Conservation (phyloP, 2,888 invertebrate species). For the Pollenia amentaria region DNA sequence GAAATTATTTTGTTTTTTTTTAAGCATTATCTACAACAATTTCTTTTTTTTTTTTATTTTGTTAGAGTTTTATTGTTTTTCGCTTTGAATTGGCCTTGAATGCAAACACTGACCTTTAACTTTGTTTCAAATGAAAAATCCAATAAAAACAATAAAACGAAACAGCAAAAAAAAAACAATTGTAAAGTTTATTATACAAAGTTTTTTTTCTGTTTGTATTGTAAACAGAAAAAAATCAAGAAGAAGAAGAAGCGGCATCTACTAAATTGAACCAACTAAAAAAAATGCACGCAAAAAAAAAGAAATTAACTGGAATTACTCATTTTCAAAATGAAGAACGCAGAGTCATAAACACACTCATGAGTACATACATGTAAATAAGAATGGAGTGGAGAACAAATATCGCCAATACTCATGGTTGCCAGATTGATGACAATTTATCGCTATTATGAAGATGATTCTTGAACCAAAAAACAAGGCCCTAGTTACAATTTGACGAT, state of each 20-base stretch:
- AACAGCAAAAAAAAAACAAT: conserved; percentile 56
- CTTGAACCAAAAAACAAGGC: too few relatives aligned
- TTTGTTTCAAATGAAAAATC: conserved; percentile 75
- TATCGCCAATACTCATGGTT: too few relatives aligned
- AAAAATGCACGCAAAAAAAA: conserved; percentile 27
- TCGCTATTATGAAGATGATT: too few relatives aligned
- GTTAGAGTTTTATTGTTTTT: conserved; percentile 40
- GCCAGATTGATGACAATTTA: too few relatives aligned
- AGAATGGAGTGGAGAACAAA: too few relatives aligned
- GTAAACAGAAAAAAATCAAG: conserved; percentile 34
- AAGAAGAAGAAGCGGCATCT: conserved; percentile 55
- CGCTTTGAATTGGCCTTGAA: conserved; percentile 81
- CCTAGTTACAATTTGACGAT: too few relatives aligned
- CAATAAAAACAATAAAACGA: neutral
- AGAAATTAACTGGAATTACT: conserved; percentile 54
- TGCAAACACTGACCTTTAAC: conserved; percentile 83
- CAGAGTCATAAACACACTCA: neutral
- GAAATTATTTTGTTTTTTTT: neutral
- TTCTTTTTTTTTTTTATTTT: conserved; percentile 15
- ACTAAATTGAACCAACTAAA: conserved; percentile 25
- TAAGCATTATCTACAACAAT: conserved; percentile 51
- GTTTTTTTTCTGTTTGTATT: conserved; percentile 24
- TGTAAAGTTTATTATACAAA: conserved; percentile 70
- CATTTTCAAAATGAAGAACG: conserved; percentile 34
- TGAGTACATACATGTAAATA: neutral